A percentile compares a stretch with the other conserved stretches of the same genome.
Conservation (phyloP, 2,888 invertebrate species). For the Coenonympha arcania region DNA sequence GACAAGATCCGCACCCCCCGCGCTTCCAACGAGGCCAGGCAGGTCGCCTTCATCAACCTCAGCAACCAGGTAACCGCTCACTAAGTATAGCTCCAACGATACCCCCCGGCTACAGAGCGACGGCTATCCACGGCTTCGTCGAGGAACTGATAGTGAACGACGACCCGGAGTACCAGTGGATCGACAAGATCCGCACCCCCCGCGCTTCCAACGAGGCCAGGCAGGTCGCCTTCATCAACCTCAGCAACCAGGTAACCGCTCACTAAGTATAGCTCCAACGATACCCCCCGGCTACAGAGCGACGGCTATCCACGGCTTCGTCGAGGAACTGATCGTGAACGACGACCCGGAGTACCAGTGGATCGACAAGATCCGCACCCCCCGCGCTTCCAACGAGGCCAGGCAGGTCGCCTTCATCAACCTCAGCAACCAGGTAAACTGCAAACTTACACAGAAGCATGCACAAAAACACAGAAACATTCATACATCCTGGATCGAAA, state of each 20-base stretch:
- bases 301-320: constrained; percentile 93
- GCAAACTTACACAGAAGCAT: too few relatives aligned
- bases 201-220: constrained; percentile 97
- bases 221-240: constrained; percentile 94
- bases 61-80: constrained; percentile 91
- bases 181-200: constrained; percentile 97
- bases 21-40: constrained; percentile 97
- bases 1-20: constrained; percentile 98
- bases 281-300: constrained; percentile 93
- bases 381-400: constrained; percentile 97
- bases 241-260: constrained; percentile 92
- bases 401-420: constrained; percentile 96
- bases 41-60: constrained; percentile 94
- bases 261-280: constrained; percentile 90
- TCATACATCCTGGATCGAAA: too few relatives aligned
- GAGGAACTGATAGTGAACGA: constrained; percentile 97
- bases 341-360: constrained; percentile 99
- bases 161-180: constrained; percentile 99
- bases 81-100: constrained; percentile 92
- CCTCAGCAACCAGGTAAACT: constrained; percentile 93
- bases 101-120: constrained; percentile 92
- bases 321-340: constrained; percentile 95
- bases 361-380: constrained; percentile 99
- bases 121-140: constrained; percentile 94
- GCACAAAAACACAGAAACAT: too few relatives aligned